phyloP scores from a whole-genome alignment of 2,113 vertebrate species.

The Taxidea taxus region DNA sequence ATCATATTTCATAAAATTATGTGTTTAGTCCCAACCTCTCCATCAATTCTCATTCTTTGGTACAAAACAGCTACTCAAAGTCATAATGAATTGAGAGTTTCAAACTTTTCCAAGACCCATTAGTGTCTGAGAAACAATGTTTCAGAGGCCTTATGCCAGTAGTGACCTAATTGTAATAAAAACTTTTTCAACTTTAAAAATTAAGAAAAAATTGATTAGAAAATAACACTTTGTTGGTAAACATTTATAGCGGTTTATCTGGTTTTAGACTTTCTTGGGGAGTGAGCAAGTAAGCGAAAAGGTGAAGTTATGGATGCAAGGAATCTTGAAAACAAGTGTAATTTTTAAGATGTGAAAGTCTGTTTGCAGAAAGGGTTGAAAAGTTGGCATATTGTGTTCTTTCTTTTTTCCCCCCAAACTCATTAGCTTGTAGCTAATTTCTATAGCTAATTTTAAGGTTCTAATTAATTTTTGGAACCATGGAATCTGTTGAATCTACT shows the following conservation, averaged over 20 bases:
- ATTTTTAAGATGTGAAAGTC: not conserved
- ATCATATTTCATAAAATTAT: conserved; percentile 79
- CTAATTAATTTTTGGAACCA: conserved; percentile 21
- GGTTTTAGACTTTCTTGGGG: not conserved
- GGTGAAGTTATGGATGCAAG: not conserved
- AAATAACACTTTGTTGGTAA: conserved; percentile 42
- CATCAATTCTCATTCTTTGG: conserved; percentile 66
- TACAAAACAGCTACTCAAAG: conserved; percentile 75
- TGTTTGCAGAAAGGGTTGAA: not conserved
- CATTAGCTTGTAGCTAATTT: not conserved
- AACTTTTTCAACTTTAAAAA: conserved; percentile 1
- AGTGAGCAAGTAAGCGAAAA: not conserved
- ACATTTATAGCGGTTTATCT: not conserved
- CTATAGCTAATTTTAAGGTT: not conserved
- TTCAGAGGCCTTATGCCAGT: not conserved
- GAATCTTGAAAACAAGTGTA: conserved; percentile 19
- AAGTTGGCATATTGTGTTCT: not conserved
- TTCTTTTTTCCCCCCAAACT: not conserved
- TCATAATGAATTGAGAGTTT: conserved; percentile 71
- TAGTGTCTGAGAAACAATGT: conserved; percentile 59
- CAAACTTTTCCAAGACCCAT: conserved; percentile 65
- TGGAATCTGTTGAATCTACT: conserved; percentile 7
- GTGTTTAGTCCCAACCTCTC: conserved; percentile 70
- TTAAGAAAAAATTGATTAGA: conserved; percentile 45
- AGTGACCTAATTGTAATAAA: conserved; percentile 42